Percentiles rank a stretch among this genome's conserved stretches.
phyloP scores from a whole-genome alignment of 2,888 invertebrate species.

The Neuroscelio doddi region DNA sequence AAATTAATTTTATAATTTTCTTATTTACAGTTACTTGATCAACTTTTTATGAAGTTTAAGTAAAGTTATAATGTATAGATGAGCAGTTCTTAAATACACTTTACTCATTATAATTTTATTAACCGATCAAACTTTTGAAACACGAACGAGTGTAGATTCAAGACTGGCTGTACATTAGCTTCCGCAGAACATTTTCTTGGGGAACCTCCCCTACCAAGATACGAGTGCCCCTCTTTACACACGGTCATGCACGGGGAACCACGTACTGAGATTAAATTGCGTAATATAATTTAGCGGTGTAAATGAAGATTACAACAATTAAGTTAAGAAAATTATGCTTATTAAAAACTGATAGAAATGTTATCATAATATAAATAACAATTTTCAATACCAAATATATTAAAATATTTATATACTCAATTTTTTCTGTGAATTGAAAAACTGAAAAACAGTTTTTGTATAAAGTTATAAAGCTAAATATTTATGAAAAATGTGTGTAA shows the following conservation, averaged over 20 bases:
- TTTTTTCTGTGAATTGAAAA: too few relatives aligned
- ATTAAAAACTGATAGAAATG: too few relatives aligned
- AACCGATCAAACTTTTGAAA: slow-evolving; percentile 32
- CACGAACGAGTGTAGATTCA: slow-evolving; percentile 53
- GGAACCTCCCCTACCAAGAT: slow-evolving; percentile 28
- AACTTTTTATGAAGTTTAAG: neutral
- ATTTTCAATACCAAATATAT: too few relatives aligned
- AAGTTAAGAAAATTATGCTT: too few relatives aligned
- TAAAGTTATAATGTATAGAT: neutral
- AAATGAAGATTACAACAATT: too few relatives aligned
- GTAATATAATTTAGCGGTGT: too few relatives aligned
- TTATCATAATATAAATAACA: too few relatives aligned
- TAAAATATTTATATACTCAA: too few relatives aligned
- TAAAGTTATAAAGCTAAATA: too few relatives aligned
- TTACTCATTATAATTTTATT: neutral
- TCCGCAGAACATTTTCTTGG: slow-evolving; percentile 48
- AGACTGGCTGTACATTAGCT: slow-evolving; percentile 59
- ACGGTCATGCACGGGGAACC: slow-evolving; percentile 46
- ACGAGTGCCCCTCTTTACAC: slow-evolving; percentile 20
- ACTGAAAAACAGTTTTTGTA: too few relatives aligned
- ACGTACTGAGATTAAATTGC: slow-evolving; percentile 44
- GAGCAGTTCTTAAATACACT: neutral
- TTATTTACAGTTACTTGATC: neutral
- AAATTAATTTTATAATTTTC: neutral
- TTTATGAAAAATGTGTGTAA: too few relatives aligned